Conservation (phyloP, 1,140 invertebrate species). For the Aphelenchoides fujianensis region DNA sequence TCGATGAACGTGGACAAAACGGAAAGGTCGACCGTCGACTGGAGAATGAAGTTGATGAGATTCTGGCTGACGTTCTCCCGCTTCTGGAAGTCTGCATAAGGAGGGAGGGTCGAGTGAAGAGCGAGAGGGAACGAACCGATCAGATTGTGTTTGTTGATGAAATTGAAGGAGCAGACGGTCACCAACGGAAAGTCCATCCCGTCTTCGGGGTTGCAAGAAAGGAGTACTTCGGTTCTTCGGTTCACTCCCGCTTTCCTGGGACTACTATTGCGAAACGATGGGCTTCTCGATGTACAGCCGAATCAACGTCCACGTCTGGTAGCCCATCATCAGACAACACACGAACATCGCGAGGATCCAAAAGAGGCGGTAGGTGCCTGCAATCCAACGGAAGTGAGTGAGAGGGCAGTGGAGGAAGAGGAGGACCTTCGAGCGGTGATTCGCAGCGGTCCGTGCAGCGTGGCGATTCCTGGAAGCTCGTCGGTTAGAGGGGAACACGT, state of each 20-base stretch:
- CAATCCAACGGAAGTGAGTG: too few relatives aligned
- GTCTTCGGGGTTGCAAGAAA: slow-evolving; percentile 52
- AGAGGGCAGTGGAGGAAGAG: too few relatives aligned
- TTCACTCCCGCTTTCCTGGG: neutral
- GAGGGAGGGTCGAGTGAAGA: neutral
- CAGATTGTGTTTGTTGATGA: slow-evolving; percentile 28
- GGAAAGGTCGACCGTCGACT: slow-evolving; percentile 31
- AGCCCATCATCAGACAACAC: slow-evolving; percentile 43
- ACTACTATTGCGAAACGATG: slow-evolving; percentile 57
- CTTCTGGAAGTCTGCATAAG: neutral
- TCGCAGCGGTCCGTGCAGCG: slow-evolving; percentile 54
- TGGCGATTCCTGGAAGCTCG: slow-evolving; percentile 50
- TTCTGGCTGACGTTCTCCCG: slow-evolving; percentile 4
- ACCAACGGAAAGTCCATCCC: slow-evolving; percentile 53
- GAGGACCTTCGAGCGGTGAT: slow-evolving; percentile 53
- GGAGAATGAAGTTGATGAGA: slow-evolving; percentile 15
- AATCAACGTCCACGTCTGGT: slow-evolving; percentile 42
- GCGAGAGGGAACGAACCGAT: neutral
- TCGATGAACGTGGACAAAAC: slow-evolving; percentile 4
- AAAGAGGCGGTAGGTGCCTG: slow-evolving; percentile 35
- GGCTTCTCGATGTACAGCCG: slow-evolving; percentile 41
- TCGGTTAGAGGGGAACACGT: too few relatives aligned
- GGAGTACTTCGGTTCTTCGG: slow-evolving; percentile 32
- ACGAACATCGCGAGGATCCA: slow-evolving; percentile 47
- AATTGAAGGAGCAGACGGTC: slow-evolving; percentile 58